Conservation (phyloP, 1,140 invertebrate genomes). For the Globodera rostochiensis region DNA sequence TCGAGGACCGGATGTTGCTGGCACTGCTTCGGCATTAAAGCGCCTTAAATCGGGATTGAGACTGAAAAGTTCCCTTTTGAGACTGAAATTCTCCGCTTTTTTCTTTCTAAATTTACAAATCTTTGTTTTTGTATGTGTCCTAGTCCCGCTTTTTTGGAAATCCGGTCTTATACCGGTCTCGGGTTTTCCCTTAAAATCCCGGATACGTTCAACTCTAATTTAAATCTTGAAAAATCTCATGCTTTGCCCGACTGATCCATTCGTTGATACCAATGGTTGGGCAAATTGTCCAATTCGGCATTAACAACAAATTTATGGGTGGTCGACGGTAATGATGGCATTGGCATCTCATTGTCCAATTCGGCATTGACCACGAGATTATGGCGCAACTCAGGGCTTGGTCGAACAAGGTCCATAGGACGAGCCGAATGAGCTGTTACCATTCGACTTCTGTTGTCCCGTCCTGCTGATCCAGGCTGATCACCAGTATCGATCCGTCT, state of each 20-base stretch:
- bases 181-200: too few species aligned
- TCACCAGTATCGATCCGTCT: neutral
- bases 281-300: slow-evolving; percentile 23
- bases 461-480: too few species aligned
- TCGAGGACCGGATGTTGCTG: neutral
- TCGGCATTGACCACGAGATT: slow-evolving; percentile 22
- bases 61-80: too few species aligned
- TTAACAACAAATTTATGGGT: slow-evolving; percentile 7
- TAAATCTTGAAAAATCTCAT: too few species aligned
- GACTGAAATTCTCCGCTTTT: too few species aligned
- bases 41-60: neutral
- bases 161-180: too few species aligned
- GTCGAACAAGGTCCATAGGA: neutral
- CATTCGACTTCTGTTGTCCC: neutral
- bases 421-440: neutral
- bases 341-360: slow-evolving; percentile 12
- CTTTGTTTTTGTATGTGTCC: too few species aligned
- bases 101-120: too few species aligned
- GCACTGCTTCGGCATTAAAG: neutral
- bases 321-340: neutral
- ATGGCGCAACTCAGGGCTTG: slow-evolving; percentile 9
- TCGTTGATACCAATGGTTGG: slow-evolving; percentile 7
- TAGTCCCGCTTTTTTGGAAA: too few species aligned
- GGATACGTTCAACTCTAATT: too few species aligned
- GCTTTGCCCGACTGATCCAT: too few species aligned